Evolutionary conservation across 2,113 vertebrate species (phyloP).

Genomic region (Cichladusa arquata): DNA sequence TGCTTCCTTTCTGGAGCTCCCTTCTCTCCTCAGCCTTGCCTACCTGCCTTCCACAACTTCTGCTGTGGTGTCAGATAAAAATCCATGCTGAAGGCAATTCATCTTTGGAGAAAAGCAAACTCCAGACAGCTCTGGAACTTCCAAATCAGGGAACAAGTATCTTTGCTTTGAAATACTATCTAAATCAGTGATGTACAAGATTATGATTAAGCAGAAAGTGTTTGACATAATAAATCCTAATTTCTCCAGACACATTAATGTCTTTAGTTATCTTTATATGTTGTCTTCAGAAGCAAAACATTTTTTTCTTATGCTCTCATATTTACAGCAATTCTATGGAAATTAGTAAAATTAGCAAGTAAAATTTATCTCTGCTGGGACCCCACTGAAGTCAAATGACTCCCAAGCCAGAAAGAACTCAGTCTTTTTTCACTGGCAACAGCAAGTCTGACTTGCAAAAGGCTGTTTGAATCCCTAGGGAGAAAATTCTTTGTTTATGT

Average conservation of each 20-base stretch:
- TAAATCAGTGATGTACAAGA: neutral
- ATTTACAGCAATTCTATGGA: neutral
- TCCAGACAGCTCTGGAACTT: neutral
- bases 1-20: neutral
- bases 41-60: neutral
- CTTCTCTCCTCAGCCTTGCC: neutral
- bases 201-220: neutral
- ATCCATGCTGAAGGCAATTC: neutral
- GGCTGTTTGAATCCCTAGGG: neutral
- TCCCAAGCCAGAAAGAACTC: neutral
- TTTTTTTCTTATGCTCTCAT: neutral
- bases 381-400: neutral
- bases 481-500: neutral
- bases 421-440: neutral
- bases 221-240: neutral
- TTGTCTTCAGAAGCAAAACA: neutral
- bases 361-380: neutral
- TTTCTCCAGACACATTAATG: neutral
- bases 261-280: neutral
- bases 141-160: neutral
- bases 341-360: neutral
- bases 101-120: neutral
- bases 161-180: neutral
- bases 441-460: neutral
- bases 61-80: neutral